Percentiles rank a stretch among this genome's conserved stretches.
These are phyloP conservation scores for Coturnix japonica DNA, from an alignment of 2,113 vertebrate genomes.

Conservation along the genomic window DNA sequence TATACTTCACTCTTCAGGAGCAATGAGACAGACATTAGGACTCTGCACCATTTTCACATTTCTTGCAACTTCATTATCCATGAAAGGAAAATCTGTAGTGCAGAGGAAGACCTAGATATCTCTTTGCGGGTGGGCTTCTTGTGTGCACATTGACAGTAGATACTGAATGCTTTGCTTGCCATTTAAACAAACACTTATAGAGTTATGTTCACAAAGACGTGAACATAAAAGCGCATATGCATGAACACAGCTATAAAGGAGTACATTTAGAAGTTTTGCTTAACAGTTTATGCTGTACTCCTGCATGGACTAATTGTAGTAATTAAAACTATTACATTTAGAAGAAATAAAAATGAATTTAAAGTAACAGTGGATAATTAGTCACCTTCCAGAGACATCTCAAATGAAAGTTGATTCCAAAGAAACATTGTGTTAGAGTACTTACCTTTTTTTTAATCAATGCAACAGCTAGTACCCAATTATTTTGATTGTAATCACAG, in stretches of 20 bases:
- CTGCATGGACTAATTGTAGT: not conserved
- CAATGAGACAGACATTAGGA: not conserved
- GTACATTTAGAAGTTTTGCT: not conserved
- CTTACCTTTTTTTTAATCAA: not conserved
- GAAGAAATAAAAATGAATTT: not conserved
- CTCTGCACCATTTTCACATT: not conserved
- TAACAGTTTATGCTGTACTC: not conserved
- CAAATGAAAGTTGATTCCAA: conserved; percentile 8
- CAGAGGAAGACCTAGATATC: not conserved
- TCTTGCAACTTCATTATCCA: not conserved
- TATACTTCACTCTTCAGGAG: not conserved
- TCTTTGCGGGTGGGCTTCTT: not conserved
- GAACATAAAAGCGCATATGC: not conserved
- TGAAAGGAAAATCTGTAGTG: not conserved
- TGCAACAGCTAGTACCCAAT: conserved; percentile 26
- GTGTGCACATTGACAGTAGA: not conserved
- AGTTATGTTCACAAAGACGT: not conserved
- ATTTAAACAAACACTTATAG: not conserved
- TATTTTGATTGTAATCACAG: conserved; percentile 30
- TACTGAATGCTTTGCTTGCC: not conserved
- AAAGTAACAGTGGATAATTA: not conserved
- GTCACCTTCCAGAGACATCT: not conserved
- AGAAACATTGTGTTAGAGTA: not conserved
- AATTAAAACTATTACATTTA: not conserved
- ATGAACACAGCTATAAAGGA: not conserved